Conservation (phyloP, 2,113 vertebrate species). For the Datnioides undecimradiatus region DNA sequence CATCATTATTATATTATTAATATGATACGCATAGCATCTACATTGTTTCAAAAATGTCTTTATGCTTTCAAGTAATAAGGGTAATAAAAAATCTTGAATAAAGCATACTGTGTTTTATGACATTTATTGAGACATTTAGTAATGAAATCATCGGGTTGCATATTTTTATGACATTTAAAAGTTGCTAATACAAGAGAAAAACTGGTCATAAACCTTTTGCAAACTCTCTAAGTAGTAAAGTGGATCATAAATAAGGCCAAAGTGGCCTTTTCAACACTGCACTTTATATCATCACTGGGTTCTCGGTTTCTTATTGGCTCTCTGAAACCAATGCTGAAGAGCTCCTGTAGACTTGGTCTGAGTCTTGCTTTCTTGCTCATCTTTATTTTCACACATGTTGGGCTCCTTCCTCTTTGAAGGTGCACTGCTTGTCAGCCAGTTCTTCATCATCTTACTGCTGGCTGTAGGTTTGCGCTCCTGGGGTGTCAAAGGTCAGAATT, state of each 20-base stretch:
- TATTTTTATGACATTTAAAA: no score
- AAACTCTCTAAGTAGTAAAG: neutral
- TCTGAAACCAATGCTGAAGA: constrained; percentile 79
- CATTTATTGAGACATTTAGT: constrained; percentile 40
- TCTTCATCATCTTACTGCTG: constrained; percentile 88
- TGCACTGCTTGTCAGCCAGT: constrained; percentile 87
- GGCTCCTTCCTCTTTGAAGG: constrained; percentile 86
- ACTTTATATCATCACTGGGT: constrained; percentile 38
- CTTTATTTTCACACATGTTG: constrained; percentile 38
- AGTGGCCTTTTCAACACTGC: neutral
- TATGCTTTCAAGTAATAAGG: constrained; percentile 84
- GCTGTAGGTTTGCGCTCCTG: constrained; percentile 84
- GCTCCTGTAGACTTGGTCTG: constrained; percentile 80
- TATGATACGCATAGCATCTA: constrained; percentile 83
- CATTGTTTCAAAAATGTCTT: constrained; percentile 85
- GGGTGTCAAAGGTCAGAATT: constrained; percentile 20
- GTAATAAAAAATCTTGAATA: constrained; percentile 85
- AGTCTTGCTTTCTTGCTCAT: constrained; percentile 60
- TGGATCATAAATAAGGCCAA: neutral
- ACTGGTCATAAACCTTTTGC: neutral
- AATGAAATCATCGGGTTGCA: neutral
- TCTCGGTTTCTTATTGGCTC: constrained; percentile 75
- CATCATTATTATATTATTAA: constrained; percentile 80
- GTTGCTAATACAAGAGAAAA: neutral
- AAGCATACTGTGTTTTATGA: constrained; percentile 47